Conservation (phyloP, 2,797 vertebrate species). For the Epinephelus awoara region DNA sequence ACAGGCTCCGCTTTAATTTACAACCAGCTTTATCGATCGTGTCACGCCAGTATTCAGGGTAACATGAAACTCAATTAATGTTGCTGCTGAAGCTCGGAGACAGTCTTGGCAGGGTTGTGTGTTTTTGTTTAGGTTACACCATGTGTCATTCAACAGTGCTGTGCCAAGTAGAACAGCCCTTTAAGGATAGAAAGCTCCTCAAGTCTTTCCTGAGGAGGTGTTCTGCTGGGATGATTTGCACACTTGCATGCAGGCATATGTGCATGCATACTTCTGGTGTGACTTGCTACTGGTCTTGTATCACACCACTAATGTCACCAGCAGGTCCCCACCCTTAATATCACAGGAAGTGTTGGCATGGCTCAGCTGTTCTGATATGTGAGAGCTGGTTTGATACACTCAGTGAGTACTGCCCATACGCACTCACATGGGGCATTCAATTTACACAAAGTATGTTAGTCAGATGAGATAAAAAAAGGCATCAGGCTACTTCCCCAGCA, state of each 20-base stretch:
- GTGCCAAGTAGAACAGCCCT: constrained; percentile 37
- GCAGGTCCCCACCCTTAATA: constrained; percentile 18
- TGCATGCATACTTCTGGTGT: constrained; percentile 23
- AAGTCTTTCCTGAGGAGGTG: constrained; percentile 8
- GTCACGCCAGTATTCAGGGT: constrained; percentile 5
- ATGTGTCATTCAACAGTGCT: constrained; percentile 48
- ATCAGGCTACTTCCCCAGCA: neutral
- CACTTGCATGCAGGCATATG: constrained; percentile 15
- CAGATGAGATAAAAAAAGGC: neutral
- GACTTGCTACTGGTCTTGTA: constrained; percentile 33
- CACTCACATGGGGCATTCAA: neutral
- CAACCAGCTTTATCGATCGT: constrained; percentile 11
- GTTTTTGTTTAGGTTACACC: constrained; percentile 53
- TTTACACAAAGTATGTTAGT: neutral
- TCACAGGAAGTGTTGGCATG: constrained; percentile 21
- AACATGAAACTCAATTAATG: constrained; percentile 37
- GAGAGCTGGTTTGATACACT: neutral
- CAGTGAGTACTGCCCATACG: neutral
- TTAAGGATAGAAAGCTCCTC: constrained; percentile 13
- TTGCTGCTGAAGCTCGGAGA: constrained; percentile 20
- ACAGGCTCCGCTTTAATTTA: neutral
- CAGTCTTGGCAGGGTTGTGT: constrained; percentile 52
- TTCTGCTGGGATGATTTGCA: constrained; percentile 23
- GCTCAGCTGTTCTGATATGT: constrained; percentile 9
- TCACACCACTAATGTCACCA: constrained; percentile 36